Conservation (phyloP, 2,888 invertebrate genomes). For the Rhagonycha fulva region DNA sequence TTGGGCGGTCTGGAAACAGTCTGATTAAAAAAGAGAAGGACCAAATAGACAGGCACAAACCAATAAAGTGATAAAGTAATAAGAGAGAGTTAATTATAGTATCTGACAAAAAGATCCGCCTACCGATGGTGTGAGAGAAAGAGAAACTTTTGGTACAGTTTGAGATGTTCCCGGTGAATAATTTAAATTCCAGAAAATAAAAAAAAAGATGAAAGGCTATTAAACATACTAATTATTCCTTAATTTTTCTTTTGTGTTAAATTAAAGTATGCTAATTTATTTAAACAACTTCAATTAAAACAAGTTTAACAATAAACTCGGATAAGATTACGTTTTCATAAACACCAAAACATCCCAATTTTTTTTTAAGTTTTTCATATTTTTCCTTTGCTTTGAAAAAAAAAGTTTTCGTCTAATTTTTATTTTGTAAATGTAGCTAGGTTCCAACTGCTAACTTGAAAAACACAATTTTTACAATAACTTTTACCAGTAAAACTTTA, state of each 20-base stretch:
- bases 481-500: no score
- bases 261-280: not conserved
- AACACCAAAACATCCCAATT: not conserved
- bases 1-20: slow-evolving; percentile 54
- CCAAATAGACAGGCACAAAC: slow-evolving; percentile 54
- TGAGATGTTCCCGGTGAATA: slow-evolving; percentile 10
- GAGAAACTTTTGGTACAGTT: not conserved
- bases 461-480: no score
- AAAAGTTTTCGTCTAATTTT: no score
- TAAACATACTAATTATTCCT: slow-evolving; percentile 24
- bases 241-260: slow-evolving; percentile 21
- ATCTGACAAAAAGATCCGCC: slow-evolving; percentile 28
- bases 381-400: no score
- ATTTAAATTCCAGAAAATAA: slow-evolving; percentile 19
- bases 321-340: not conserved
- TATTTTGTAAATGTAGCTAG: no score
- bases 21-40: slow-evolving; percentile 56
- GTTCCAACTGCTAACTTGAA: no score
- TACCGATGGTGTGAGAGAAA: slow-evolving; percentile 22
- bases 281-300: not conserved
- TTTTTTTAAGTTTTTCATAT: no score
- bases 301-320: not conserved
- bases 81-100: slow-evolving; percentile 54
- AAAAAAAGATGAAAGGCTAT: slow-evolving; percentile 22
- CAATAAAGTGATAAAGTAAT: slow-evolving; percentile 53